Percentiles rank a stretch among this genome's conserved stretches.
These are phyloP conservation scores for Hymenochirus boettgeri DNA, from an alignment of 2,113 vertebrate genomes.

Conservation along the genomic window DNA sequence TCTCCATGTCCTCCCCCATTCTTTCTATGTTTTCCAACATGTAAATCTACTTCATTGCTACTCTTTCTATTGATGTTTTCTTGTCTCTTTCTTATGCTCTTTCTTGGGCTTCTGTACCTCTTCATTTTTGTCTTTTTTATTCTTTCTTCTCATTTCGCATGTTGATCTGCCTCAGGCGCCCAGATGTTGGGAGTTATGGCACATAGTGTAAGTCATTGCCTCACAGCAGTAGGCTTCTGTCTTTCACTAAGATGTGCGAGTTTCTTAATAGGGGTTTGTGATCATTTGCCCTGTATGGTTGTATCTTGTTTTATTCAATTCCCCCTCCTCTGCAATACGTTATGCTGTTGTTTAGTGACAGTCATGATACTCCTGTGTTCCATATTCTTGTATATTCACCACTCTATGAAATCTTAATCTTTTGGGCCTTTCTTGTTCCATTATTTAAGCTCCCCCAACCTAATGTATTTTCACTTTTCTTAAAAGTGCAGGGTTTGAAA, in stretches of 20 bases:
- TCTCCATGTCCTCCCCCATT: slow-evolving; percentile 6
- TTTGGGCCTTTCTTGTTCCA: neutral
- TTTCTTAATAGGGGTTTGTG: too few relatives aligned
- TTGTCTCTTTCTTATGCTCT: too few relatives aligned
- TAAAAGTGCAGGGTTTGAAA: slow-evolving; percentile 1
- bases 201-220: slow-evolving; percentile 27
- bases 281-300: too few relatives aligned
- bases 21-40: neutral
- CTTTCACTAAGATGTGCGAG: too few relatives aligned
- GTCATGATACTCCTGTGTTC: neutral
- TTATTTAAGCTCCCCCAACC: neutral
- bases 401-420: neutral
- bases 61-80: too few relatives aligned
- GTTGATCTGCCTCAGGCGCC: slow-evolving; percentile 28
- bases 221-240: too few relatives aligned
- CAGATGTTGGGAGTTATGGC: slow-evolving; percentile 35
- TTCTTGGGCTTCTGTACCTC: neutral
- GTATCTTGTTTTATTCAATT: neutral
- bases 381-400: neutral
- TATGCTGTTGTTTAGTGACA: slow-evolving; percentile 19
- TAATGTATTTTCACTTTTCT: neutral
- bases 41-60: neutral
- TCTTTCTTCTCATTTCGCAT: slow-evolving; percentile 20
- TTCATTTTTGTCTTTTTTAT: neutral
- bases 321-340: too few relatives aligned